Percentiles rank a stretch among this genome's conserved stretches.
phyloP scores from a whole-genome alignment of 2,888 invertebrate genomes.

The Emmelina monodactyla region DNA sequence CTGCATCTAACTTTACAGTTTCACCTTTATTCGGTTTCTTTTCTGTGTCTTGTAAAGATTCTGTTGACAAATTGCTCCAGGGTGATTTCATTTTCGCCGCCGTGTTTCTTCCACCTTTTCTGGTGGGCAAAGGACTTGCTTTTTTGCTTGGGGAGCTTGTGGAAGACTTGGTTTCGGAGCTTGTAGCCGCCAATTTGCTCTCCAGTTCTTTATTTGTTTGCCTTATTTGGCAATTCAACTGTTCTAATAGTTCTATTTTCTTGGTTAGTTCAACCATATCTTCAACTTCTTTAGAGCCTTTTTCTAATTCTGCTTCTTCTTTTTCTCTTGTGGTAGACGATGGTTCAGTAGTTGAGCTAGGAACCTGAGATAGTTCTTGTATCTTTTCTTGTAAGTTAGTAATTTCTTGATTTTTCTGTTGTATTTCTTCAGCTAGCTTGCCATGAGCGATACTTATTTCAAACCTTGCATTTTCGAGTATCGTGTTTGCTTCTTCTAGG shows the following conservation, averaged over 20 bases:
- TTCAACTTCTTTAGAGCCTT: conserved; percentile 58
- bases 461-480: conserved; percentile 54
- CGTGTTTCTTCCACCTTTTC: conserved; percentile 47
- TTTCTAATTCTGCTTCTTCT: conserved; percentile 63
- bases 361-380: conserved; percentile 21
- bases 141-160: conserved; percentile 35
- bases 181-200: conserved; percentile 43
- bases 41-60: conserved; percentile 43
- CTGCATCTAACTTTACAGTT: conserved; percentile 35
- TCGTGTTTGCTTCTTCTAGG: conserved; percentile 64
- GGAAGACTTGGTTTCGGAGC: conserved; percentile 31
- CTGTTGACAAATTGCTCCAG: conserved; percentile 48
- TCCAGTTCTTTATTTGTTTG: conserved; percentile 62
- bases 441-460: conserved; percentile 61
- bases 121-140: conserved; percentile 42
- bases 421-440: conserved; percentile 60
- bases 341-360: neutral
- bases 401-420: conserved; percentile 53
- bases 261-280: conserved; percentile 49
- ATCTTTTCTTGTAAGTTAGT: conserved; percentile 37
- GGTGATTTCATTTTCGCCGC: conserved; percentile 52
- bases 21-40: conserved; percentile 43
- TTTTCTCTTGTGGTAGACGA: conserved; percentile 25
- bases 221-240: conserved; percentile 59
- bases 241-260: conserved; percentile 60